These are phyloP conservation scores for Erebia aethiops DNA, from an alignment of 2,888 invertebrate genomes.

Conservation along the genomic window DNA sequence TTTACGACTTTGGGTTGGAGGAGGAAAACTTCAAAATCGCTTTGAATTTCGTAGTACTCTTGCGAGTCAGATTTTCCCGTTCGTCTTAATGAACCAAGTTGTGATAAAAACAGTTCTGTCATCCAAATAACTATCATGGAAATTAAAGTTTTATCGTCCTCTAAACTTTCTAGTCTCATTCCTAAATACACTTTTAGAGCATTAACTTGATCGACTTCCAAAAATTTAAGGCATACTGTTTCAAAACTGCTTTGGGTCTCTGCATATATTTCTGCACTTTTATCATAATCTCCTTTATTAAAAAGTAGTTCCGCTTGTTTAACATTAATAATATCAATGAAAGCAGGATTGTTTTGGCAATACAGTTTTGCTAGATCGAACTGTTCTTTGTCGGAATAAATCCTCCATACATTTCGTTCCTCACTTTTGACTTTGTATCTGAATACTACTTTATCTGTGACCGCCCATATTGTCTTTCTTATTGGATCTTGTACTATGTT, in stretches of 20 bases:
- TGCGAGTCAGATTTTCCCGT: slow-evolving; percentile 66
- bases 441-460: slow-evolving; percentile 92
- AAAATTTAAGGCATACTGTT: slow-evolving; percentile 95
- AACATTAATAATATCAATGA: slow-evolving; percentile 91
- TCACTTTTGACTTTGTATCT: slow-evolving; percentile 93
- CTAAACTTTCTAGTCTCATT: slow-evolving; percentile 89
- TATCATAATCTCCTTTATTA: slow-evolving; percentile 88
- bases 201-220: slow-evolving; percentile 90
- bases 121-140: slow-evolving; percentile 98
- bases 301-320: slow-evolving; percentile 95
- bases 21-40: slow-evolving; percentile 90
- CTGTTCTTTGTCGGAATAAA: slow-evolving; percentile 92
- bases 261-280: slow-evolving; percentile 94
- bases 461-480: slow-evolving; percentile 92
- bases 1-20: slow-evolving; percentile 87
- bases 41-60: slow-evolving; percentile 85
- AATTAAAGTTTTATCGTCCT: slow-evolving; percentile 92
- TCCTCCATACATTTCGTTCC: slow-evolving; percentile 93
- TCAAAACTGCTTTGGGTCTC: slow-evolving; percentile 96
- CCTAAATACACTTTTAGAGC: slow-evolving; percentile 94
- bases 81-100: slow-evolving; percentile 89
- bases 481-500: slow-evolving; percentile 91
- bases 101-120: slow-evolving; percentile 94
- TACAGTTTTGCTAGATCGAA: slow-evolving; percentile 94
- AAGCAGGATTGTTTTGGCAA: slow-evolving; percentile 90